A percentile compares a stretch with the other conserved stretches of the same genome.
Conservation (phyloP, 2,113 vertebrate genomes). For the Cynocephalus volans region DNA sequence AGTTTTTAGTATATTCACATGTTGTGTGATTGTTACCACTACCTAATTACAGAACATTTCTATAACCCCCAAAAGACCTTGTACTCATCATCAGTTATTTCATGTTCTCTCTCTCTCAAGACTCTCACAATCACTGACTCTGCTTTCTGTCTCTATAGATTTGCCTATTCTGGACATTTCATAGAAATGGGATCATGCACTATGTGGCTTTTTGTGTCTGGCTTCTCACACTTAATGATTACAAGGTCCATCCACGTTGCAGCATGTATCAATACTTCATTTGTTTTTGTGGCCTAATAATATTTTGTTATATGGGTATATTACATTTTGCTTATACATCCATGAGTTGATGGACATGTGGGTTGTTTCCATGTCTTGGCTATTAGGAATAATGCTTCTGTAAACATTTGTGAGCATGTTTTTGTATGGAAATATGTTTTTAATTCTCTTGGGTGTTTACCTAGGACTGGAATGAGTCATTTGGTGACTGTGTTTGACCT, state of each 20-base stretch:
- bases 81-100: not conserved
- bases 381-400: not conserved
- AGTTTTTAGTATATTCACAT: not conserved
- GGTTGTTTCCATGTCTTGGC: not conserved
- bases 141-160: not conserved
- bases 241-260: not conserved
- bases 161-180: not conserved
- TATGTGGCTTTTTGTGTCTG: not conserved
- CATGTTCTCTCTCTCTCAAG: not conserved
- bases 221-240: not conserved
- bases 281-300: not conserved
- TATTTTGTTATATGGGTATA: not conserved
- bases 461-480: not conserved
- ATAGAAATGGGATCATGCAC: not conserved
- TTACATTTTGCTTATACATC: not conserved
- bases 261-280: not conserved
- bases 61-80: not conserved
- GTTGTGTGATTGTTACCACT: not conserved
- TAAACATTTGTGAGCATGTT: not conserved
- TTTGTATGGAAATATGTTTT: not conserved
- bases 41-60: not conserved
- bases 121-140: not conserved
- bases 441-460: not conserved
- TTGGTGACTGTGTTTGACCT: not conserved
- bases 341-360: not conserved